Base-by-base conservation (phyloP, 2,888 invertebrate genomes). In the Xanthia togata region DNA sequence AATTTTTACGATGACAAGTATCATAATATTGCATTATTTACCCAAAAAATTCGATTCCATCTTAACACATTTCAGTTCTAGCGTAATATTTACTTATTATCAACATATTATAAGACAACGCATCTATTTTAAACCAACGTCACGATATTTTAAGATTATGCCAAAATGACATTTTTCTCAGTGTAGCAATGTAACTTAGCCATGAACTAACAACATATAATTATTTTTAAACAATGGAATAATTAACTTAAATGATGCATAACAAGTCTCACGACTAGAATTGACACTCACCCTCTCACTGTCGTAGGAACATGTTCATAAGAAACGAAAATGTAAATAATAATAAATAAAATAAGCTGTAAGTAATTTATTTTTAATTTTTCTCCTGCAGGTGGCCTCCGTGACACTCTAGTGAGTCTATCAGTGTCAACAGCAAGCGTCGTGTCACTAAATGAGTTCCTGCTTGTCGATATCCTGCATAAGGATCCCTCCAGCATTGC, bases 391-490 rank as follows among this genome's bases (percentile, higher is more conserved):
- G 96, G 96, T 69, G 92, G 91, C 35, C 92, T 96, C 12, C 92
- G 98, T 41, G 97, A 97, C 74, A 98, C 98, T 0, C 95, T 98
- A 0, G 96, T 96, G 69, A 95, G 95, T 76, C 92, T 99, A 1
- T 97, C 97, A 68, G 97, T 98, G 59, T 97, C 97, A 76, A 97
- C 98, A 75, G 98, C 98, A 14, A 97, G 96, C 79, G 96, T 98
- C 53, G 97, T 97, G 70, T 97, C 97, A 26, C 97, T 99, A 73
- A 98, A 98, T 89, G 98, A 99, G 92, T 97, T 99, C 84, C 96
- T 99, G 14, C 97, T 99, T 80, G 98, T 99, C 91, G 99, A 99
- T 93, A 97, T 98, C 87, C 95, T 99, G 81, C 98, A 99, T 91
- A 98, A 98, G 93, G 94, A 96, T 68, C 95, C 94, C 17, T 93